Base-by-base conservation (phyloP, 2,113 vertebrate genomes). In the Dolichotis patagonum region DNA sequence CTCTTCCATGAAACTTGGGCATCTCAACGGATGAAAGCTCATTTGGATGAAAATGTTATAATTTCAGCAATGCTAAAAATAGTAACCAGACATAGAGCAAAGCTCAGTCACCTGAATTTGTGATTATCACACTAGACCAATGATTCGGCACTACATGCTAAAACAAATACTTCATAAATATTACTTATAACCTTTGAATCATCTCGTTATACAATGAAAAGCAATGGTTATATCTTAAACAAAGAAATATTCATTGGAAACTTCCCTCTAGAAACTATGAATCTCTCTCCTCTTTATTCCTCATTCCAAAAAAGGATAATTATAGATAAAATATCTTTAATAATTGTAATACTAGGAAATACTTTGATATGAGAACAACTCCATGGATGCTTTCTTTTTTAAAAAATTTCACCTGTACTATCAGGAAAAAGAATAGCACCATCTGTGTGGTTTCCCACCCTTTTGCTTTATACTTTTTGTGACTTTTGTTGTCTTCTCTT, bases 21-120 rank as follows among this genome's bases (percentile, higher is more conserved):
- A 91, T 78, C 81, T 56, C 89, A 92, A 94, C 92, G 98, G 96
- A 97, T 97, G 94, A 98, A 92, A 95, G 69, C 97, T 98, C 97
- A 95, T 97, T 97, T 2, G 56, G 95, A 96, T 95, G 93, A 96
- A 98, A 97, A 95, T 96, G 92, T 80, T 56, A 96, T 71, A n/a
- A 81, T 97, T 97, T 85, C 28, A n/a, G 88, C 77, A 97, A 91
- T 88, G 78, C 94, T 97, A 93, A 85, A 96, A 97, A 94, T 93
- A 98, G 73, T 92, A 97, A 96, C 97, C 93, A 98, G 65, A 46
- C 85, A 67, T 46, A 73, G 3, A 93, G 92, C 9, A 19, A 92
- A 96, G 78, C 88, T 84, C 7, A 96, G 63, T 80, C 96, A 82
- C 65, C 88, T 97, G 43, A 13, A 89, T 90, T 63, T 89, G 71